Percentiles rank a stretch among this genome's conserved stretches.
phyloP scores from a whole-genome alignment of 2,113 vertebrate species.

The Nematolebias whitei region DNA sequence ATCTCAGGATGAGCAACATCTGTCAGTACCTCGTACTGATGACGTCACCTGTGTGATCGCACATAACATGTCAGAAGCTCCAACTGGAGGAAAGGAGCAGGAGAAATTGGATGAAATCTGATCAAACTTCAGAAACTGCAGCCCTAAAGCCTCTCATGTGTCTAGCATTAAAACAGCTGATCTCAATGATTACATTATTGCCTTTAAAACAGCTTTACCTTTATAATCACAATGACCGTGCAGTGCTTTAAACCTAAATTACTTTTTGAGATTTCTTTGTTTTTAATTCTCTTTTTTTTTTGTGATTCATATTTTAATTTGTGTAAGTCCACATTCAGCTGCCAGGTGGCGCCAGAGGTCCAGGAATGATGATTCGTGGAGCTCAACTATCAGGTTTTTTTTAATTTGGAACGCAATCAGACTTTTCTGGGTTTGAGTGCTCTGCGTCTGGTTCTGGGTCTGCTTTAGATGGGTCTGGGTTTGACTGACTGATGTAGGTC shows the following conservation, averaged over 20 bases:
- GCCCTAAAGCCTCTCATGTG: too few relatives aligned
- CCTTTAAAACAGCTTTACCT: neutral
- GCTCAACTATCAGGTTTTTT: too few relatives aligned
- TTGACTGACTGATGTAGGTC: too few relatives aligned
- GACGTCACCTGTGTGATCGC: slow-evolving; percentile 22
- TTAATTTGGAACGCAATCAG: too few relatives aligned
- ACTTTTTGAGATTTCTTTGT: neutral
- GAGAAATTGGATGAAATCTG: too few relatives aligned
- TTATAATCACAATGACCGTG: neutral
- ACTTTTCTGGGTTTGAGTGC: too few relatives aligned
- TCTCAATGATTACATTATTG: too few relatives aligned
- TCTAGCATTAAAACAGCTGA: too few relatives aligned
- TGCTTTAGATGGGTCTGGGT: too few relatives aligned
- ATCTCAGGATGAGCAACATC: slow-evolving; percentile 19
- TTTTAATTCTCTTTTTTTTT: neutral
- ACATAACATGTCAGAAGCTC: slow-evolving; percentile 38
- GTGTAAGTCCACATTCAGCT: slow-evolving; percentile 58
- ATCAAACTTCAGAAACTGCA: too few relatives aligned
- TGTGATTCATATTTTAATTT: neutral
- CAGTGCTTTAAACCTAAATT: neutral
- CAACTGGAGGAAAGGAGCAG: too few relatives aligned
- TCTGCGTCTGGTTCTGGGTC: too few relatives aligned
- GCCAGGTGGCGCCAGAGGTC: slow-evolving; percentile 74
- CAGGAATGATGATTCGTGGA: slow-evolving; percentile 11
- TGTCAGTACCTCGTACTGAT: slow-evolving; percentile 1